These are phyloP conservation scores for Sanderia malayensis DNA, from an alignment of 30 jellyfish, hydroid and myxozoan genomes.

Conservation along the genomic window DNA sequence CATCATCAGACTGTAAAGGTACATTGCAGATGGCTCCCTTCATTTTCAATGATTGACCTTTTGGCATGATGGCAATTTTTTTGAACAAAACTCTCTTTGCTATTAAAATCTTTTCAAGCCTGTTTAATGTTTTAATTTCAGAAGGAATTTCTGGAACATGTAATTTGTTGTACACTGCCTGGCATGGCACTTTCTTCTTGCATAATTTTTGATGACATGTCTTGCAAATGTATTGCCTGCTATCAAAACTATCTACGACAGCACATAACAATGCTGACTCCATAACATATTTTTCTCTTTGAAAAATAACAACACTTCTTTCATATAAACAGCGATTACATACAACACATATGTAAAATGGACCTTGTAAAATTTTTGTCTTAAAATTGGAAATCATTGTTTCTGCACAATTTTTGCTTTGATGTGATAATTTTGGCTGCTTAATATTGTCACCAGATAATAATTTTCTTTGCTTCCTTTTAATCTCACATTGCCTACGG, in stretches of 20 bases:
- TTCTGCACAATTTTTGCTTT: neutral
- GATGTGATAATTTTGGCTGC: too few relatives aligned
- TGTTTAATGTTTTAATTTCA: neutral
- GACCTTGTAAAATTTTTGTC: conserved; percentile 6
- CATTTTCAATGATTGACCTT: conserved; percentile 42
- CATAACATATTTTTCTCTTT: too few relatives aligned
- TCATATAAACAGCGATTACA: conserved; percentile 27
- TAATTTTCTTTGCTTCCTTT: too few relatives aligned
- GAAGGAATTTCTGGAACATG: neutral
- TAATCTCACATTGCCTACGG: neutral
- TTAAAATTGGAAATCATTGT: neutral
- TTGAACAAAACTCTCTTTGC: conserved; percentile 12
- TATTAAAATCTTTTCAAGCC: conserved; percentile 5
- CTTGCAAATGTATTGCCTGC: conserved; percentile 1
- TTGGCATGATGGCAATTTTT: conserved; percentile 33
- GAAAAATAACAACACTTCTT: conserved; percentile 18
- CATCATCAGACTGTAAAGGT: conserved; percentile 8
- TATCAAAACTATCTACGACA: neutral
- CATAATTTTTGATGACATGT: conserved; percentile 14
- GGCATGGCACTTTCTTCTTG: conserved; percentile 15
- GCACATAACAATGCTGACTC: too few relatives aligned
- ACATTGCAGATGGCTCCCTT: conserved; percentile 21
- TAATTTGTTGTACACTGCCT: conserved; percentile 13
- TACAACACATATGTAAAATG: conserved; percentile 18
- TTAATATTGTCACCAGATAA: too few relatives aligned